A percentile compares a stretch with the other conserved stretches of the same genome.
Conservation (phyloP, 2,888 invertebrate species). For the Chirona hameri region DNA sequence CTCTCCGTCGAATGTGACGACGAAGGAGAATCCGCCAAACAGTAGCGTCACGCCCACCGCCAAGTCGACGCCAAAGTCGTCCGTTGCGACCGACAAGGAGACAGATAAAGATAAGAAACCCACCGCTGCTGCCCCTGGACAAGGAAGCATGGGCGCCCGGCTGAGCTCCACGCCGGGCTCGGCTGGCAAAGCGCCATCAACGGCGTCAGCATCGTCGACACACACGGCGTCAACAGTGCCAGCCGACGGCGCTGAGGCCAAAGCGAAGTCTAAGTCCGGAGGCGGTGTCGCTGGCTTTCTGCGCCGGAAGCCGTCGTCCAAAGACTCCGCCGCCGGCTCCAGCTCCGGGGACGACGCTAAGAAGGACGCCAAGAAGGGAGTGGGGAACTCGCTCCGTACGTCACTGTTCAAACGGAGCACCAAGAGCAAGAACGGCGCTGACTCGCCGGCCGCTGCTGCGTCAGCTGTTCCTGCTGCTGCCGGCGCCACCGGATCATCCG, state of each 20-base stretch:
- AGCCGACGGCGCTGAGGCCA: neutral
- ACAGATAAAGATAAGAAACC: neutral
- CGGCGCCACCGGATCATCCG: neutral
- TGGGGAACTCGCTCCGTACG: neutral
- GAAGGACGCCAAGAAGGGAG: neutral
- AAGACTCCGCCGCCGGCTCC: neutral
- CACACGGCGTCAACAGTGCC: slow-evolving; percentile 8
- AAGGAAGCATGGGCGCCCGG: neutral
- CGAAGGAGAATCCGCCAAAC: neutral
- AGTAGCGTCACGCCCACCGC: neutral
- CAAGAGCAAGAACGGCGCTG: neutral
- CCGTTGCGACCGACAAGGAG: neutral
- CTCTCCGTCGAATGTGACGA: neutral
- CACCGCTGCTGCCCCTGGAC: neutral
- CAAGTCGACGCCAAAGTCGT: neutral
- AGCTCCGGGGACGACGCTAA: neutral
- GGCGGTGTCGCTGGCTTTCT: neutral
- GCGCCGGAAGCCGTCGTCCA: neutral
- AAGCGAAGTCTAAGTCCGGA: neutral
- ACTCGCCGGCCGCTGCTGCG: neutral
- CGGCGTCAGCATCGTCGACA: neutral
- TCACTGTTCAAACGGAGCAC: neutral
- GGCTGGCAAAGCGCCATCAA: neutral
- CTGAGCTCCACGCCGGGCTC: neutral
- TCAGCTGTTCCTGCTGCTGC: neutral